Evolutionary conservation across 2,113 vertebrate genomes (phyloP).

Genomic region (Lates calcarifer): DNA sequence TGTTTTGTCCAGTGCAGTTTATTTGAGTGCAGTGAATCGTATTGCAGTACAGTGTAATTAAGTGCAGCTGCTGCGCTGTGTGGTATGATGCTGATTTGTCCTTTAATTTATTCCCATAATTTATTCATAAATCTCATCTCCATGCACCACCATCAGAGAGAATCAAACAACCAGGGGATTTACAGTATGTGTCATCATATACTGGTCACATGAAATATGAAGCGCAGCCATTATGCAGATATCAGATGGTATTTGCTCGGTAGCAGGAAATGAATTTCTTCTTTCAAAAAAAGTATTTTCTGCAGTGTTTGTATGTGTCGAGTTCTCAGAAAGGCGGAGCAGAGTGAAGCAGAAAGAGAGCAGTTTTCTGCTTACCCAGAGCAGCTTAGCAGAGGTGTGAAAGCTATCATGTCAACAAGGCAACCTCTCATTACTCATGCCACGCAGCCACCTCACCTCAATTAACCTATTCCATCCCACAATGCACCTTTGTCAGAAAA

Average conservation of each 20-base stretch:
- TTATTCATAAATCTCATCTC: constrained; percentile 76
- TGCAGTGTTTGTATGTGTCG: constrained; percentile 39
- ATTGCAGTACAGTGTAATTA: constrained; percentile 52
- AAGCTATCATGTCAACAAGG: constrained; percentile 77
- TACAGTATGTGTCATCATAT: constrained; percentile 59
- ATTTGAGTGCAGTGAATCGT: constrained; percentile 59
- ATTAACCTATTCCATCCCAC: constrained; percentile 76
- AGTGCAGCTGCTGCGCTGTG: constrained; percentile 60
- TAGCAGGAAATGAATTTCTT: constrained; percentile 14
- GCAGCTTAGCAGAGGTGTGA: constrained; percentile 66
- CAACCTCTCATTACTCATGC: constrained; percentile 78
- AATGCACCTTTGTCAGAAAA: constrained; percentile 72
- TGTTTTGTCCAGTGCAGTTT: constrained; percentile 64
- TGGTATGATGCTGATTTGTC: constrained; percentile 56
- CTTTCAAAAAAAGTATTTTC: constrained; percentile 26
- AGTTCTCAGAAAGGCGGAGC: constrained; percentile 39
- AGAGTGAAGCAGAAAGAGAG: constrained; percentile 33
- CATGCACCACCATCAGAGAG: constrained; percentile 64
- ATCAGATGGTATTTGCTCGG: constrained; percentile 31
- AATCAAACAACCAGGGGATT: constrained; percentile 51
- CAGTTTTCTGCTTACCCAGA: constrained; percentile 59
- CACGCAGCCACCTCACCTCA: constrained; percentile 71
- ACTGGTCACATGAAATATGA: constrained; percentile 53
- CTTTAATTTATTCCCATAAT: constrained; percentile 59
- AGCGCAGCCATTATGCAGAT: constrained; percentile 40